Conservation (phyloP, 1,140 invertebrate genomes). For the Ectropis grisescens region DNA sequence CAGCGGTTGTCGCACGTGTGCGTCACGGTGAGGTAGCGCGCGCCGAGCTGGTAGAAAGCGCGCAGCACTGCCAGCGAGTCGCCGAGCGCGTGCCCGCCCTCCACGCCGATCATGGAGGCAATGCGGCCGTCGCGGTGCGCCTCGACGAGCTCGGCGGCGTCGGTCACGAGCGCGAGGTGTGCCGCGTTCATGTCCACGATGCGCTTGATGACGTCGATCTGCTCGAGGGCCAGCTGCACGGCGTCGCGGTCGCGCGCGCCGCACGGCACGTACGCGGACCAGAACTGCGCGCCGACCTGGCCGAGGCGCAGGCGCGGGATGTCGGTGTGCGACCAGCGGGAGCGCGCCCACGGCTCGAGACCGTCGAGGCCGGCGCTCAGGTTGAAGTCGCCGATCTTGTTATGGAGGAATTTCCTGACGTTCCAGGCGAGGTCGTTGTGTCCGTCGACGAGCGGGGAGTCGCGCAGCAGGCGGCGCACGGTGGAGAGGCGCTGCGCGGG, state of each 20-base stretch:
- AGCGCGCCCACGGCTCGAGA: constrained; percentile 84
- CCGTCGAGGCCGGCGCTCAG: constrained; percentile 81
- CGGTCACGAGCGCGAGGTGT: constrained; percentile 79
- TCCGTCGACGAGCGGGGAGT: constrained; percentile 77
- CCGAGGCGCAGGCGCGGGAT: constrained; percentile 86
- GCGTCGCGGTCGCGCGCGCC: constrained; percentile 86
- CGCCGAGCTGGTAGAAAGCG: constrained; percentile 87
- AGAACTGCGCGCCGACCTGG: constrained; percentile 85
- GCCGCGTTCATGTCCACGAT: constrained; percentile 82
- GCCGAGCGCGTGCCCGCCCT: constrained; percentile 89
- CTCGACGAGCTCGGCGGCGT: constrained; percentile 79
- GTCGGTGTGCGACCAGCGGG: constrained; percentile 90
- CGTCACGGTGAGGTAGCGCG: constrained; percentile 84
- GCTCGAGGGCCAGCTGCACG: constrained; percentile 87
- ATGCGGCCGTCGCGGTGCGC: constrained; percentile 83
- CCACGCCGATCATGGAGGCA: constrained; percentile 87
- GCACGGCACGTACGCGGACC: constrained; percentile 89
- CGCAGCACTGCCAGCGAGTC: constrained; percentile 86
- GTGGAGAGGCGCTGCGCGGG: constrained; percentile 72
- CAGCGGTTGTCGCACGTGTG: constrained; percentile 86
- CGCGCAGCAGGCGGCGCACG: constrained; percentile 71
- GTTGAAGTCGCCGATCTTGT: constrained; percentile 84
- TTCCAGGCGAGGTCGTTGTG: constrained; percentile 93
- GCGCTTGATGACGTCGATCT: constrained; percentile 90
- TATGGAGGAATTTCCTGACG: constrained; percentile 84